Conservation (phyloP, 1,140 invertebrate genomes). For the Steinernema khuongi region DNA sequence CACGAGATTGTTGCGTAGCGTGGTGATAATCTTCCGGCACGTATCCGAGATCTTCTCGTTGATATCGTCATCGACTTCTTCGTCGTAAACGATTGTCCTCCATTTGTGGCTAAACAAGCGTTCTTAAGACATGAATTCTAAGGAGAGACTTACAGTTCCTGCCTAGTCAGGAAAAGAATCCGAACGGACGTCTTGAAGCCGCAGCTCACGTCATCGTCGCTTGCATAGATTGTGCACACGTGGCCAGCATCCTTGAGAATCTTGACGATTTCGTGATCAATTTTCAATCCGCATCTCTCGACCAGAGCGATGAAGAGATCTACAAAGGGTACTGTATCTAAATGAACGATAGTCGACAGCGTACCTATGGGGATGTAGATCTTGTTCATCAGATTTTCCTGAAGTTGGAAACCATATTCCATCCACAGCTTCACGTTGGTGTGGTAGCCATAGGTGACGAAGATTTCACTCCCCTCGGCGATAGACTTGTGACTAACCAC, state of each 20-base stretch:
- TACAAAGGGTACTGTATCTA: constrained; percentile 16
- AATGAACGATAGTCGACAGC: neutral
- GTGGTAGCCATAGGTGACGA: constrained; percentile 72
- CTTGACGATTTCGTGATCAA: constrained; percentile 24
- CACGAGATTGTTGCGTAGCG: neutral
- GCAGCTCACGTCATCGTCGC: constrained; percentile 43
- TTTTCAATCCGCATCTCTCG: constrained; percentile 14
- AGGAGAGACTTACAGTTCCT: constrained; percentile 34
- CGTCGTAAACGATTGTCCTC: neutral
- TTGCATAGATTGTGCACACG: constrained; percentile 41
- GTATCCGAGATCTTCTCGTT: neutral
- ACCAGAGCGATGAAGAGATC: constrained; percentile 46
- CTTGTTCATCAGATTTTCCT: constrained; percentile 66
- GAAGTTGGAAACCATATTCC: constrained; percentile 72
- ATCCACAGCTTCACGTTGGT: constrained; percentile 68
- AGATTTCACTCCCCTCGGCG: constrained; percentile 61
- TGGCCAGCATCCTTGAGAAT: constrained; percentile 33
- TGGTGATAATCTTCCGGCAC: neutral
- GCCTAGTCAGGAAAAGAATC: constrained; percentile 40
- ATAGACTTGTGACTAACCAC: constrained; percentile 62
- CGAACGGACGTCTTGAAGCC: constrained; percentile 33
- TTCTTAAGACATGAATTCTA: neutral
- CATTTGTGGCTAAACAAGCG: neutral
- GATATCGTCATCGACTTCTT: neutral
- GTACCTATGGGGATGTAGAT: constrained; percentile 56